Evolutionary conservation across 1,140 invertebrate species (phyloP).

Genomic region (Drosophila neocordata): DNA sequence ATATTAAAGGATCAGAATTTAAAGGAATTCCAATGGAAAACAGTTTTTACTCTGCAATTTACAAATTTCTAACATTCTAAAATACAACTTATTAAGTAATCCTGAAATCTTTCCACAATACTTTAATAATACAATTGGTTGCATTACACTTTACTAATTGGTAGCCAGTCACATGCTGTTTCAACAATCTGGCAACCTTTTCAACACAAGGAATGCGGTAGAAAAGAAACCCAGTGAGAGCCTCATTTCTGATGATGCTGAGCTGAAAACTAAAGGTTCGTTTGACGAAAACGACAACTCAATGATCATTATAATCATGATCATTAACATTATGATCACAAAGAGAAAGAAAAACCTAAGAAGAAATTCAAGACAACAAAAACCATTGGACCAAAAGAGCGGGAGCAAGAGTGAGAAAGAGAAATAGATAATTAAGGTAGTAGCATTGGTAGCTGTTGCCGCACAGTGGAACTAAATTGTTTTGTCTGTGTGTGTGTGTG

Average conservation of each 20-base stretch:
- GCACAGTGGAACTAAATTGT: conserved; percentile 78
- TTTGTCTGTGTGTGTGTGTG: conserved; percentile 50
- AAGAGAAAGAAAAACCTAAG: conserved; percentile 53
- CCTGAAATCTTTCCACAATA: too few relatives aligned
- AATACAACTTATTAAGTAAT: too few relatives aligned
- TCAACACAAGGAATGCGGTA: conserved; percentile 47
- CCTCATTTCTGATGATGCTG: conserved; percentile 16
- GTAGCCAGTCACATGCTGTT: background rate
- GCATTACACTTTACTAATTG: background rate
- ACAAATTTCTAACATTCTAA: too few relatives aligned
- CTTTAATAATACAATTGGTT: too few relatives aligned
- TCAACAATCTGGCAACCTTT: conserved; percentile 32
- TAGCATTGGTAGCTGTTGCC: conserved; percentile 39
- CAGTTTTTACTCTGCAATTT: too few relatives aligned
- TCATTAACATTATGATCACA: conserved; percentile 44
- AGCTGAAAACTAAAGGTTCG: conserved; percentile 3
- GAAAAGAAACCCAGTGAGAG: conserved; percentile 32
- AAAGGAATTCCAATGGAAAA: too few relatives aligned
- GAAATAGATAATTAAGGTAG: conserved; percentile 21
- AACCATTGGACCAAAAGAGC: conserved; percentile 20
- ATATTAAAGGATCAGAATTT: too few relatives aligned
- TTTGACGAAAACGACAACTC: background rate
- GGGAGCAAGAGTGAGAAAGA: background rate
- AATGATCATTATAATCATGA: conserved; percentile 21
- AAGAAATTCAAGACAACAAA: conserved; percentile 41